Base-by-base conservation (phyloP, 2,797 vertebrate genomes). In the Rhyacichthys aspro region DNA sequence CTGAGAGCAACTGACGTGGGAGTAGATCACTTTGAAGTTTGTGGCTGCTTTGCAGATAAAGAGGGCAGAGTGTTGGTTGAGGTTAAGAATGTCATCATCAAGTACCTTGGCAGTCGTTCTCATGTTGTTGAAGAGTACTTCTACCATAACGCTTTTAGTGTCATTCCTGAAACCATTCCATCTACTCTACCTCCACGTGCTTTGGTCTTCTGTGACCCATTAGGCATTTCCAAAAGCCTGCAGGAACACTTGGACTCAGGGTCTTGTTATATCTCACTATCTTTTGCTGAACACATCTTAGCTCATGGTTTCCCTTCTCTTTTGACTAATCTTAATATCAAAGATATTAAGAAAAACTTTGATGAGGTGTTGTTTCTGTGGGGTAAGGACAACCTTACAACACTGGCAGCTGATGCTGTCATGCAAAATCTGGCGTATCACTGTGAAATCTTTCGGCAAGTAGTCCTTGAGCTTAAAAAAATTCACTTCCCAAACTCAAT, bases 291-390 rank as follows among this genome's bases (percentile, higher is more conserved):
- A 68, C 63, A 75, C n/a, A 70, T 90, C 47, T 54, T 89, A 23
- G 74, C 45, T 43, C 19, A 50, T 23, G 86, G 82, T 36, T 81
- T 89, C 68, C 69, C 79, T 5, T 60, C 49, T 55, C 58, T 93
- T 15, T 11, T 82, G 65, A 63, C 49, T 67, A 72, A 85, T 60
- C 83, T 88, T 67, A 78, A 90, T 0, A 84, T 89, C 46, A 76
- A 53, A 1, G 74, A 86, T 60, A 53, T 82, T 74, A 50, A 79
- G 43, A 62, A 82, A 57, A 78, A 72, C 38, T 94, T 91, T 56
- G 77, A 89, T 50, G 93, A 95, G 49, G 61, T 96, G 47, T 87
- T 95, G 50, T 95, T 94, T 70, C 64, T 95, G 72, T 95, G 94
- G 94, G 91, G 93, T 38, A 86, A 91, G 74, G 83, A 92, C 61